Evolutionary conservation across 1,140 invertebrate species (phyloP), one percentile per base, ranked within the genome.

Genomic region (Drosophila lacertosa): DNA sequence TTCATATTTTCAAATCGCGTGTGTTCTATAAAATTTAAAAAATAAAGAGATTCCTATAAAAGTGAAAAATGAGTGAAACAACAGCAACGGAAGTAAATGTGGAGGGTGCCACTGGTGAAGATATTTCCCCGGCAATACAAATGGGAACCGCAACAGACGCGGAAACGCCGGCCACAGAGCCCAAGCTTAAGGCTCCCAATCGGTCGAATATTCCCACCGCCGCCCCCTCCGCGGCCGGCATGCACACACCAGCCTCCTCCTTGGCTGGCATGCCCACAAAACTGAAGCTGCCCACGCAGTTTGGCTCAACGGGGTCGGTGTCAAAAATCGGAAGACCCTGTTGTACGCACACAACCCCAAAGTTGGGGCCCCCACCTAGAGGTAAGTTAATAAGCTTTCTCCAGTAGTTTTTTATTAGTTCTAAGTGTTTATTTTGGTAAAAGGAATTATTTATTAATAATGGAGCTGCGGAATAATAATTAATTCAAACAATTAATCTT

Each of bases 301-400:
- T 83, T 32, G 84, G 81, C 5, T 74, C 77, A 6, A 60, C 47
- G 0, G 53, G 63, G 10, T 80, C 84, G 4, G 67, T 89, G 26
- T 89, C 89, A 37, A 90, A 90, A 69, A 90, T 89, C 48, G 89
- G 89, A 6, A 69, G 89, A 16, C 71, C 74, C 16, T 90, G 88
- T 39, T 90, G 82, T 40, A 75, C 80, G 9, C 89, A 90, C 35
- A 73, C 75, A 9, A 67, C 84, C 0, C 89, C 89, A 4, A 90
- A 90, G 44, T 39, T 89, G 13, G 89, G 89, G 0, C 89, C 89
- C 18, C 89, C 89, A 32, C 89, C 89, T 2, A 70, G 89, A 80
- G 89, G 89, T 90, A 50, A 80, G 88, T 80, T 63, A 0, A 18
- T 13, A 50, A 5, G 24, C 44, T n/a, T 47, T 9, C 29, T 16